Evolutionary conservation across 2,888 invertebrate genomes (phyloP).

Genomic region (Dynastes maya): DNA sequence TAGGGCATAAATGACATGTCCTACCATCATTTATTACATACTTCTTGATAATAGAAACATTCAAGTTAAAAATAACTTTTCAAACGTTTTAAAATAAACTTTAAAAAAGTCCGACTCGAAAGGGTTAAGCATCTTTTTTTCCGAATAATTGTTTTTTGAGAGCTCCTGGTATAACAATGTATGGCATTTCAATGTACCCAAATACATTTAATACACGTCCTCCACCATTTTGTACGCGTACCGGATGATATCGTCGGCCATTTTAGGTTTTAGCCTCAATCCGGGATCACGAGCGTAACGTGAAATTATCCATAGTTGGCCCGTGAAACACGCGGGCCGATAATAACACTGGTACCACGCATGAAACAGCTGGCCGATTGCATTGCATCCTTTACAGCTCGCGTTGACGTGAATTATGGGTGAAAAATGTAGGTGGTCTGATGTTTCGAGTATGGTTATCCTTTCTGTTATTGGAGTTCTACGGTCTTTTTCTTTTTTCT

Average conservation of each 20-base stretch:
- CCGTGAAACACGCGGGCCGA: background rate
- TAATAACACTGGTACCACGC: background rate
- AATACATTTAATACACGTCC: background rate
- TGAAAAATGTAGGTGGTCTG: slow-evolving; percentile 41
- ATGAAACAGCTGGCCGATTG: slow-evolving; percentile 24
- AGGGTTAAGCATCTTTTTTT: too few species aligned
- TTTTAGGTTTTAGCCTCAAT: slow-evolving; percentile 32
- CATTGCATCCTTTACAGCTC: background rate
- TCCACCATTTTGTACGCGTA: slow-evolving; percentile 23
- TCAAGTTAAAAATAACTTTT: too few species aligned
- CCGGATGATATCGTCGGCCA: slow-evolving; percentile 14
- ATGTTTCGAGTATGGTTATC: background rate
- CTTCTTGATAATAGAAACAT: too few species aligned
- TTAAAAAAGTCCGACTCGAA: too few species aligned
- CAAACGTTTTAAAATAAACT: too few species aligned
- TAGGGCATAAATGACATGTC: too few species aligned
- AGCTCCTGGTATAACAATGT: too few species aligned
- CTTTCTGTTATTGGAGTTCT: background rate
- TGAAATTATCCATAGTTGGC: slow-evolving; percentile 29
- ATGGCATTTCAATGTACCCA: too few species aligned
- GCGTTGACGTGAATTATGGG: background rate
- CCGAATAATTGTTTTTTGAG: too few species aligned
- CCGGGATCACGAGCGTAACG: slow-evolving; percentile 32
- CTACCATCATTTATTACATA: too few species aligned
- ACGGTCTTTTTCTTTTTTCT: too few species aligned